phyloP scores from a whole-genome alignment of 2,888 invertebrate genomes.

The Drosophila picticornis region DNA sequence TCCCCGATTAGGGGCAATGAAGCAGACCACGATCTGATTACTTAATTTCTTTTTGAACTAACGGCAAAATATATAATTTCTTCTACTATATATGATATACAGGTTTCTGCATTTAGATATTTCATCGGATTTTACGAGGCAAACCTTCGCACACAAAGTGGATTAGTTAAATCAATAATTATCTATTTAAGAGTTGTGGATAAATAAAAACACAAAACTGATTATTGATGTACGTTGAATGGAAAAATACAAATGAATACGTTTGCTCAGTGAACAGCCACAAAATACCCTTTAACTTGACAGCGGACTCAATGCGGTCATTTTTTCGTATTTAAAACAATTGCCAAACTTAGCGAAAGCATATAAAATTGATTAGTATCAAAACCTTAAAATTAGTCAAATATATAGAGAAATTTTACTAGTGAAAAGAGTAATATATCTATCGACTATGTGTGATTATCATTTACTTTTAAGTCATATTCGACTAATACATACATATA shows the following conservation, averaged over 20 bases:
- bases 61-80: slow-evolving; percentile 49
- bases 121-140: slow-evolving; percentile 26
- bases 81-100: slow-evolving; percentile 33
- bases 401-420: neutral
- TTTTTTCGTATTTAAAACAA: neutral
- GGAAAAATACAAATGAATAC: slow-evolving; percentile 36
- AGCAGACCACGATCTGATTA: slow-evolving; percentile 1
- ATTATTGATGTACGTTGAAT: slow-evolving; percentile 48
- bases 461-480: slow-evolving; percentile 27
- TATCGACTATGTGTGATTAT: slow-evolving; percentile 2
- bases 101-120: slow-evolving; percentile 36
- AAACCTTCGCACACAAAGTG: slow-evolving; percentile 38
- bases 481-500: slow-evolving; percentile 28
- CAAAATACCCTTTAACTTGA: slow-evolving; percentile 29
- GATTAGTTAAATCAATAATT: slow-evolving; percentile 59
- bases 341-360: neutral
- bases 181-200: slow-evolving; percentile 43
- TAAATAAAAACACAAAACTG: slow-evolving; percentile 51
- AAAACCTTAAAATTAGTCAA: neutral
- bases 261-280: neutral
- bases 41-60: slow-evolving; percentile 29
- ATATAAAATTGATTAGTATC: neutral
- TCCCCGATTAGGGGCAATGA: slow-evolving; percentile 36
- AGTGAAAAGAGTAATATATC: slow-evolving; percentile 19
- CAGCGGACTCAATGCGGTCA: neutral